Evolutionary conservation across 1,140 invertebrate genomes (phyloP), one percentile per base, ranked within the genome.

Genomic region (Heliconius melpomene): DNA sequence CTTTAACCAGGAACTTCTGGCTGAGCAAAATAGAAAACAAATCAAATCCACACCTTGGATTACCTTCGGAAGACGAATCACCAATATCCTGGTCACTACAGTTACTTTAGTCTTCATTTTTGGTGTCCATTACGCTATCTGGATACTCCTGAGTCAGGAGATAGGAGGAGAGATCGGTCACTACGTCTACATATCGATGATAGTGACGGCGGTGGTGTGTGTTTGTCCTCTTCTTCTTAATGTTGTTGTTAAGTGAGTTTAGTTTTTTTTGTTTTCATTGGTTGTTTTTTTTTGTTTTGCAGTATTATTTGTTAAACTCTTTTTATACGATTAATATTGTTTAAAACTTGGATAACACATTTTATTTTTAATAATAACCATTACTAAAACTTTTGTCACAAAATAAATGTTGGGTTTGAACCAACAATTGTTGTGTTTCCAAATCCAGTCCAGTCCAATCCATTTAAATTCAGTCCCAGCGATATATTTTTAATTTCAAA

Each of bases 1-100:
- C 23, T 57, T 23, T 57, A 74, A 88, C 29, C 82, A 95, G 94
- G 94, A 95, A 81, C 84, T 95, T 3, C 86, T 96, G 7, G 92
- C 86, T 83, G 95, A 95, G 36, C 89, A 91, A 81, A 88, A 89
- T 83, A 91, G 87, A 79, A 84, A 85, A 7, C 84, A 84, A 26
- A 82, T 80, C 18, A 78, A 85, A 1, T 52, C 77, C 1, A 82
- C 87, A 0, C 76, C 83, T 2, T 91, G 86, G 29, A 79, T 60
- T 0, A 85, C 79, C 2, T 3, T 89, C 1, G 75, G 83, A 18
- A 88, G 84, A 70, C 75, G 80, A 8, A 7, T 80, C 0, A 78
- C 84, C n/a, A 95, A 95, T 82, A 57, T 94, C 40, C 75, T 89
- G 18, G 88, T 94, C 32, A 94, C 95, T 66, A 76, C 87, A 18